A percentile compares a stretch with the other conserved stretches of the same genome.
Evolutionary conservation across 2,888 invertebrate genomes (phyloP).

Genomic region (Phania funesta): DNA sequence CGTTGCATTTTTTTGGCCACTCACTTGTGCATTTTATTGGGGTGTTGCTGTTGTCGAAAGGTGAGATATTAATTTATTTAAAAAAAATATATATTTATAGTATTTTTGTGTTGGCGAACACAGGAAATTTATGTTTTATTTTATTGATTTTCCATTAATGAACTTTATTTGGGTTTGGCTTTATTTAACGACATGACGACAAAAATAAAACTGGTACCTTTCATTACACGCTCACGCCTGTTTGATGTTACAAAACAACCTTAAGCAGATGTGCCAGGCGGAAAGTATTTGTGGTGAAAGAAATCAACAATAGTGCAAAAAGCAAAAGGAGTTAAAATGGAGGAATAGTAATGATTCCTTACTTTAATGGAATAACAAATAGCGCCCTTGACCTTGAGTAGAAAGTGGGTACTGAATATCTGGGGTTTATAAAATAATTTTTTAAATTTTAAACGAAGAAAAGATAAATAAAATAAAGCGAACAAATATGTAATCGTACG

Average conservation of each 20-base stretch:
- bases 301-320: not conserved
- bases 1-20: slow-evolving; percentile 1
- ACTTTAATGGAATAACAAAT: too few species aligned
- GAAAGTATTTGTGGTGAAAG: not conserved
- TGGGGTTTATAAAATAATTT: too few species aligned
- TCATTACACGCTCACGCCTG: not conserved
- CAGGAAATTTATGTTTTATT: slow-evolving; percentile 43
- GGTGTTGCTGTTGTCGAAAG: slow-evolving; percentile 27
- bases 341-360: too few species aligned
- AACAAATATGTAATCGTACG: too few species aligned
- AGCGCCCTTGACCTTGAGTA: too few species aligned
- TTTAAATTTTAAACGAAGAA: too few species aligned
- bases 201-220: not conserved
- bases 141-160: slow-evolving; percentile 46
- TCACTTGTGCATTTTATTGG: slow-evolving; percentile 41
- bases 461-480: too few species aligned
- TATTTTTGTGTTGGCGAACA: not conserved
- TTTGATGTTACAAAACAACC: not conserved
- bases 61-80: slow-evolving; percentile 37
- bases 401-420: too few species aligned
- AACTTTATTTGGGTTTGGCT: not conserved
- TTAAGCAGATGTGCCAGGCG: not conserved
- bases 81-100: not conserved
- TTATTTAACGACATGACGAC: slow-evolving; percentile 16
- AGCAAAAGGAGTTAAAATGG: not conserved